These are phyloP conservation scores for Neomorphus geoffroyi DNA, from an alignment of 2,797 vertebrate species.

Conservation along the genomic window DNA sequence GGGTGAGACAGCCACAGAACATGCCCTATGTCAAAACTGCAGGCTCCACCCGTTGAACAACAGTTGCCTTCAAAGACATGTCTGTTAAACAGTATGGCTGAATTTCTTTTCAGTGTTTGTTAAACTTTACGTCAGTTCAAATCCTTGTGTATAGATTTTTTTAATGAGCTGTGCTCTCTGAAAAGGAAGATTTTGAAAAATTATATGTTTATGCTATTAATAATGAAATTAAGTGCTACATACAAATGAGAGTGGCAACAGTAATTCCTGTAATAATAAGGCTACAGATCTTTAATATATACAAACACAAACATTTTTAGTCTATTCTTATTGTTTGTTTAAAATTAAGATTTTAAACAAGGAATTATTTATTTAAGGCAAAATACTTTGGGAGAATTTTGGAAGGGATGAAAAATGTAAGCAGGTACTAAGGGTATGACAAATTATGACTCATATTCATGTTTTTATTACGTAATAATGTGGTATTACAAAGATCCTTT, in stretches of 20 bases:
- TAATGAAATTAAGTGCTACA: neutral
- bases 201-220: neutral
- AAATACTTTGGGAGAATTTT: neutral
- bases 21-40: neutral
- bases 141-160: neutral
- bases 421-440: neutral
- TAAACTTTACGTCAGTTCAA: neutral
- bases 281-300: neutral
- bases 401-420: neutral
- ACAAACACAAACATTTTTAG: neutral
- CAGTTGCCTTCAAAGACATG: neutral
- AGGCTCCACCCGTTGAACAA: fast-evolving
- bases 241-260: neutral
- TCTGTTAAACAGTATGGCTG: neutral
- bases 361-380: neutral
- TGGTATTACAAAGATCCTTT: neutral
- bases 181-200: neutral
- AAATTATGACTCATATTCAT: neutral
- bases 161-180: neutral
- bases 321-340: neutral
- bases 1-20: neutral
- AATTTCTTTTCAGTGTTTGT: neutral
- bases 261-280: neutral
- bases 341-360: neutral
- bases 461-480: neutral